Evolutionary conservation across 64 coral and sea anemone species (phyloP).

Genomic region (Acropora yongei): DNA sequence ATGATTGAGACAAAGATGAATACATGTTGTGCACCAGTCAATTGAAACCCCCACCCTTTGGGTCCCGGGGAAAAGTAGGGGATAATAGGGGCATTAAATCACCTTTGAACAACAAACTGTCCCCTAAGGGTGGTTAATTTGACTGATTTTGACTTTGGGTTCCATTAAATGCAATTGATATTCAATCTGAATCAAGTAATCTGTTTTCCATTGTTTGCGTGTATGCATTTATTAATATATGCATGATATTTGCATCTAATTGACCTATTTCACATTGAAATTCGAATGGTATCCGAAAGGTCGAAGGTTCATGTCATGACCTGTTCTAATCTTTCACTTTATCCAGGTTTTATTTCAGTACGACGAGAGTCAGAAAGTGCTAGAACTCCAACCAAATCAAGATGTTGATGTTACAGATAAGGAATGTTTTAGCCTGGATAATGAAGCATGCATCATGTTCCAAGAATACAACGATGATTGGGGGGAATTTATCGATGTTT

Average conservation of each 20-base stretch:
- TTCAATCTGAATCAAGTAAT: slow-evolving; percentile 19
- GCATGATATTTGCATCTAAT: slow-evolving; percentile 4
- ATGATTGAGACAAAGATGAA: too few species aligned
- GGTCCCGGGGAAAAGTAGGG: too few species aligned
- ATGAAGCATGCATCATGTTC: not conserved
- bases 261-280: not conserved
- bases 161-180: not conserved
- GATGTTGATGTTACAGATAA: not conserved
- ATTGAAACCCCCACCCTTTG: too few species aligned
- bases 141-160: too few species aligned
- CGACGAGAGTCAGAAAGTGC: not conserved
- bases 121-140: too few species aligned
- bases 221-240: not conserved
- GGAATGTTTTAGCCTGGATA: not conserved
- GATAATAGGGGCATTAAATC: too few species aligned
- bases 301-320: not conserved
- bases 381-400: not conserved
- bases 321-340: not conserved
- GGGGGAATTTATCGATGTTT: not conserved
- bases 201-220: slow-evolving; percentile 7
- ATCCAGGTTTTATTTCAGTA: not conserved
- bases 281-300: not conserved
- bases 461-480: not conserved
- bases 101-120: too few species aligned
- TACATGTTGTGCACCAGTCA: too few species aligned